These are phyloP conservation scores for Rhagoletis pomonella DNA, from an alignment of 1,140 invertebrate species.

Conservation along the genomic window DNA sequence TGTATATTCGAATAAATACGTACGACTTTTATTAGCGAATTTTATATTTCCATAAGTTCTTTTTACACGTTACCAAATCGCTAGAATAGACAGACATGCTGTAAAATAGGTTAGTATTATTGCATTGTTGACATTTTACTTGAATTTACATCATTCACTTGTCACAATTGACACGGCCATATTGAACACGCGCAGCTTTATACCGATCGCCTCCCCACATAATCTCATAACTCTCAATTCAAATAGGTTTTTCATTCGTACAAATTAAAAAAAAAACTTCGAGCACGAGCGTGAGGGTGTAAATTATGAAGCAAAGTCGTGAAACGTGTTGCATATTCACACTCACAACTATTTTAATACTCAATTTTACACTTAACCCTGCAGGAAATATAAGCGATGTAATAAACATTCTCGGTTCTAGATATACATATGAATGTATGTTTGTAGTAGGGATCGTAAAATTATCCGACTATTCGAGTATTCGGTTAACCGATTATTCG, in stretches of 20 bases:
- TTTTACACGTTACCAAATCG: not conserved
- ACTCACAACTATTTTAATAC: not conserved
- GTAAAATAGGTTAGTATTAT: slow-evolving; percentile 10
- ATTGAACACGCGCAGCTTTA: slow-evolving; percentile 8
- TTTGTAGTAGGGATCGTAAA: not conserved
- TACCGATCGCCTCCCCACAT: not conserved
- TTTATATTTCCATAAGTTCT: no score
- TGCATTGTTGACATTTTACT: slow-evolving; percentile 38
- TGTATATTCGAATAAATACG: not conserved
- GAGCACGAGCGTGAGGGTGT: slow-evolving; percentile 22
- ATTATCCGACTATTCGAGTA: no score
- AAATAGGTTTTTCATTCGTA: slow-evolving; percentile 12
- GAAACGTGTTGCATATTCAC: not conserved
- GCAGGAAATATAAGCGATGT: not conserved
- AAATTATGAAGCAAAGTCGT: slow-evolving; percentile 36
- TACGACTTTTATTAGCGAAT: no score
- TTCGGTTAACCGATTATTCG: no score
- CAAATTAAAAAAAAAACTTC: not conserved
- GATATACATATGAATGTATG: not conserved
- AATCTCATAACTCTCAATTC: slow-evolving; percentile 34
- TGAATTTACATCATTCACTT: slow-evolving; percentile 42
- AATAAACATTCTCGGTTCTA: no score
- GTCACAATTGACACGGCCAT: slow-evolving; percentile 40
- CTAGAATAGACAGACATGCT: not conserved
- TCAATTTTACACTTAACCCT: not conserved